Percentiles rank a stretch among this genome's conserved stretches.
phyloP scores from a whole-genome alignment of 2,888 invertebrate species.

The Oscheius sp. region DNA sequence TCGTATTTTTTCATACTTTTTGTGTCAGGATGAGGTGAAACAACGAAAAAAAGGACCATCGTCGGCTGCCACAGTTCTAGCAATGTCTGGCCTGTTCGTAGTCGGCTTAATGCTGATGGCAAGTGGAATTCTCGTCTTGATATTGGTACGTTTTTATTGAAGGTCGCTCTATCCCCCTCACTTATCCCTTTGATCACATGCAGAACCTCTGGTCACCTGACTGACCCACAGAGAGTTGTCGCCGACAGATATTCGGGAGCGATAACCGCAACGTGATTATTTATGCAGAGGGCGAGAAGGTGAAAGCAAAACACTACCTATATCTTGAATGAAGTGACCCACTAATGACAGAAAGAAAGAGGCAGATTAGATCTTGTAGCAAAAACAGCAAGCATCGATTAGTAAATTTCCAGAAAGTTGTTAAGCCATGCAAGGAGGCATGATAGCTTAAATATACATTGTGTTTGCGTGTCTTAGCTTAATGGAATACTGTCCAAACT shows the following conservation, averaged over 20 bases:
- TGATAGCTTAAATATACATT: no score
- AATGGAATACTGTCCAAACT: no score
- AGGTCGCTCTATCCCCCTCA: neutral
- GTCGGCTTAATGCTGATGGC: constrained; percentile 67
- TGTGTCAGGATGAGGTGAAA: constrained; percentile 58
- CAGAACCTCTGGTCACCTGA: constrained; percentile 26
- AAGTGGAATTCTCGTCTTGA: constrained; percentile 69
- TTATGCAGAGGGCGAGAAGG: constrained; percentile 35
- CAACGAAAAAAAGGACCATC: constrained; percentile 69
- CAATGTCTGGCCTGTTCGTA: constrained; percentile 70
- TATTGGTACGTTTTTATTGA: constrained; percentile 57
- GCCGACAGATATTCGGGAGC: constrained; percentile 31
- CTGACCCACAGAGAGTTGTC: constrained; percentile 34
- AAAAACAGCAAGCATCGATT: no score
- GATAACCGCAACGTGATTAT: constrained; percentile 35
- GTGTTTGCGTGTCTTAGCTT: no score
- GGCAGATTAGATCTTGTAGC: no score
- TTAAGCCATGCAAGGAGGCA: no score
- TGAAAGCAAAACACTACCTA: constrained; percentile 21
- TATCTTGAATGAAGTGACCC: no score
- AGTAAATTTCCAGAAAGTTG: no score
- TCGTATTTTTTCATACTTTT: neutral
- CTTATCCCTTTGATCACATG: constrained; percentile 10
- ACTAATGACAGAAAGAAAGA: no score
- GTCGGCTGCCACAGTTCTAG: constrained; percentile 69